Percentiles rank a stretch among this genome's conserved stretches.
These are phyloP conservation scores for Asarcornis scutulata DNA, from an alignment of 2,113 vertebrate genomes.

Conservation along the genomic window DNA sequence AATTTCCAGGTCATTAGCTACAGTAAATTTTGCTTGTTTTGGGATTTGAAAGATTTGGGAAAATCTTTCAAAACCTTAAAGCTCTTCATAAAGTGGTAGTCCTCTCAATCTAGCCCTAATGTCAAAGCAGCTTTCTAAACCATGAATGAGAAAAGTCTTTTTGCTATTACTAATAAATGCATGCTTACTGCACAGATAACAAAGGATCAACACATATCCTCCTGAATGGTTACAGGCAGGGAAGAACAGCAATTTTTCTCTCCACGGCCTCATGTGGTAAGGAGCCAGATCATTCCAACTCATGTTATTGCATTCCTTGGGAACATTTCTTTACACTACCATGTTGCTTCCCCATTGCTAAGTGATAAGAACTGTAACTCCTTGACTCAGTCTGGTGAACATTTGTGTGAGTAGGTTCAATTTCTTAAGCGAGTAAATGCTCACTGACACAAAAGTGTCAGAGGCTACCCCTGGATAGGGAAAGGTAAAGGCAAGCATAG, in stretches of 20 bases:
- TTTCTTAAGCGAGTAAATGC: neutral
- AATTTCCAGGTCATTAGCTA: neutral
- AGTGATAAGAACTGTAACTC: constrained; percentile 6
- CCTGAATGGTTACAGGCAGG: neutral
- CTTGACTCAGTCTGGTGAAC: neutral
- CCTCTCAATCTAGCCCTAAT: neutral
- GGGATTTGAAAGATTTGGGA: neutral
- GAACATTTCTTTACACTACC: constrained; percentile 24
- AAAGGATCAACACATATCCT: neutral
- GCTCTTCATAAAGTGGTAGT: neutral
- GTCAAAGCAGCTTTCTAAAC: neutral
- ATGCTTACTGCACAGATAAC: neutral
- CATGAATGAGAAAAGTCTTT: neutral
- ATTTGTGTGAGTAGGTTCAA: neutral
- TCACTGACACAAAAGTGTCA: neutral
- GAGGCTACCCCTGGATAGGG: neutral
- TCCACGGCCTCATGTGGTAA: neutral
- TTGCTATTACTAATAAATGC: neutral
- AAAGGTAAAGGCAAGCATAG: neutral
- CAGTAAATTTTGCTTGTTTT: neutral
- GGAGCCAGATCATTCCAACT: neutral
- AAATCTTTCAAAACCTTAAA: neutral
- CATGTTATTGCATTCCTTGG: constrained; percentile 37
- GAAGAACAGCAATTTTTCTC: constrained; percentile 19
- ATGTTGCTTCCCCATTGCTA: neutral